Conservation (phyloP, 1,140 invertebrate species). For the Pseudoatta argentina region DNA sequence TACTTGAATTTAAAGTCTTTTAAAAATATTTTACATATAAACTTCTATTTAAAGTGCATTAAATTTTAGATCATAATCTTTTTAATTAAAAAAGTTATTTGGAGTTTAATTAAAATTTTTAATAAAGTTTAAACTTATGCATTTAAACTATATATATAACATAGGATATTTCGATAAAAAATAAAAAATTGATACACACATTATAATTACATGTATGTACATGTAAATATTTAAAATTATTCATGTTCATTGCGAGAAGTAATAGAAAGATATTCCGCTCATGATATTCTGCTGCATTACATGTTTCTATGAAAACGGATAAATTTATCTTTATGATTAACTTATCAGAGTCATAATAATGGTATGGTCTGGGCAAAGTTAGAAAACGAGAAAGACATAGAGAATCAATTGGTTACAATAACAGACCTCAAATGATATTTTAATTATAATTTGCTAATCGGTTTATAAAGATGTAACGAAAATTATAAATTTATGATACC, state of each 20-base stretch:
- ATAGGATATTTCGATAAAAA: not conserved
- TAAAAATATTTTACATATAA: not conserved
- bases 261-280: not conserved
- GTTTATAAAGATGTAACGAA: not conserved
- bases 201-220: not conserved
- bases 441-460: not conserved
- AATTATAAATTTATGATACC: not conserved
- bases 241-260: not conserved
- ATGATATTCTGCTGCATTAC: not conserved
- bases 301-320: not conserved
- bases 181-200: not conserved
- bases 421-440: not conserved
- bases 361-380: not conserved
- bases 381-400: not conserved
- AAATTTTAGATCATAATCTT: not conserved
- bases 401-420: not conserved
- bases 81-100: not conserved
- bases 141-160: not conserved
- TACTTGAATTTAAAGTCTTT: constrained; percentile 39
- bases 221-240: not conserved
- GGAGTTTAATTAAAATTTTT: not conserved
- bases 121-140: not conserved
- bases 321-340: constrained; percentile 27
- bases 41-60: not conserved
- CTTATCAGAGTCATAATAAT: not conserved